These are phyloP conservation scores for Zaprionus tsacasi DNA, from an alignment of 1,140 invertebrate species.

Conservation along the genomic window DNA sequence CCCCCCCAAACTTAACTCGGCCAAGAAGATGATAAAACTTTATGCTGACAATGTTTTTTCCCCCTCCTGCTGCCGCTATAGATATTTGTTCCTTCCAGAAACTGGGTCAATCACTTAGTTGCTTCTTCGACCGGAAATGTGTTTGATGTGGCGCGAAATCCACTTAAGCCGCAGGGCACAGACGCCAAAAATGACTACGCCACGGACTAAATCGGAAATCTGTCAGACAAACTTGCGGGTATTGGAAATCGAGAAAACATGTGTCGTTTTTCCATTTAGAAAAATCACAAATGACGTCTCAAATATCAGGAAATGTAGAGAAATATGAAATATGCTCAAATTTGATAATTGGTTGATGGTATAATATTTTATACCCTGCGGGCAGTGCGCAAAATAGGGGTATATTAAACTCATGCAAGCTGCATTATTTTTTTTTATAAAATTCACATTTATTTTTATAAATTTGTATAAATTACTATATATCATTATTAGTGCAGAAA, in stretches of 20 bases:
- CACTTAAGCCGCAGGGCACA: conserved; percentile 56
- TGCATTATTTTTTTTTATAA: no score
- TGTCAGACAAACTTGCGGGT: conserved; percentile 25
- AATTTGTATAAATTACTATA: no score
- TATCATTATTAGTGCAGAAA: no score
- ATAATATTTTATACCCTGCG: background rate
- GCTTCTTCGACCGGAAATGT: conserved; percentile 30
- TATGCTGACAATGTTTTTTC: conserved; percentile 2
- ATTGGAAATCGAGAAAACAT: conserved; percentile 18
- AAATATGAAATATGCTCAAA: background rate
- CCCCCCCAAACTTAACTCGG: background rate
- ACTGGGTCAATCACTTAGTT: conserved; percentile 67
- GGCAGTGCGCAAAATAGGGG: background rate
- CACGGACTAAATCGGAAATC: conserved; percentile 35
- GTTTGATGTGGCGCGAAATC: conserved; percentile 36
- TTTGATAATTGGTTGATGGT: background rate
- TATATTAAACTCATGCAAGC: no score
- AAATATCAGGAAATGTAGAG: background rate
- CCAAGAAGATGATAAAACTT: conserved; percentile 29
- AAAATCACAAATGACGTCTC: background rate
- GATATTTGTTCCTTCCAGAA: conserved; percentile 28
- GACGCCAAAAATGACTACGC: conserved; percentile 12
- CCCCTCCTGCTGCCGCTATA: background rate
- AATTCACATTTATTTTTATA: no score
- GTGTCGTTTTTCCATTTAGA: conserved; percentile 41